Base-by-base conservation (phyloP, 2,113 vertebrate species). In the Dinomys branickii region DNA sequence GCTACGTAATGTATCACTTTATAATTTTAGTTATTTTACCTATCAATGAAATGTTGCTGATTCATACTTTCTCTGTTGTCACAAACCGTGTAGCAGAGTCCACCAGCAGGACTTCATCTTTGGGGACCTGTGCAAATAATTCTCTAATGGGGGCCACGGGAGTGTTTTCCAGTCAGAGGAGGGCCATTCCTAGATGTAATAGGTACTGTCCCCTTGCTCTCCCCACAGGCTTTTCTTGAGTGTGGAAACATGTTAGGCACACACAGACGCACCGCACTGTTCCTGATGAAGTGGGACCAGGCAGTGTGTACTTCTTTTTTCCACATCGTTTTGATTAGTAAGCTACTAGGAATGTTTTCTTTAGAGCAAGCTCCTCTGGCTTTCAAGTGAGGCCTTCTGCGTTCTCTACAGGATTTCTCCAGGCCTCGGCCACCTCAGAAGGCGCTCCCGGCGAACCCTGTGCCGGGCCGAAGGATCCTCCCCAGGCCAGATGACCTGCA, bases 341-440 rank as follows among this genome's bases (percentile, higher is more conserved):
- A 80, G 35, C 50, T 69, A 9, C 7, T 9, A 59, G 83, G 13
- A 26, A 28, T 9, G 9, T 59, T 94, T 80, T 67, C 90, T 92
- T 75, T 54, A 3, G 3, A 81, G 35, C 0, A 4, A 20, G 33
- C 17, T 10, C 24, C 26, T 90, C 73, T 28, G 47, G 38, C 83
- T 90, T 50, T 81, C 35, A 65, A 80, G 28, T 92, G 56, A 96
- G 41, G 77, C 71, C 22, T 0, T 44, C 94, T 93, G 9, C 96
- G 98, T 88, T 88, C 94, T 85, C 7, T 0, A 0, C n/a, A 99
- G 99, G 98, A 98, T 71, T 87, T 98, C 92, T 98, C 97, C 3
- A 97, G 98, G 88, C 98, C 98, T 0, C 97, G n/a, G 35, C 98
- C 99, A 0, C 99, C 99, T 0, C 99, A 99, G 97, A 98, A 98